Conservation (phyloP, 2,797 vertebrate genomes). For the Coregonus suidteri region DNA sequence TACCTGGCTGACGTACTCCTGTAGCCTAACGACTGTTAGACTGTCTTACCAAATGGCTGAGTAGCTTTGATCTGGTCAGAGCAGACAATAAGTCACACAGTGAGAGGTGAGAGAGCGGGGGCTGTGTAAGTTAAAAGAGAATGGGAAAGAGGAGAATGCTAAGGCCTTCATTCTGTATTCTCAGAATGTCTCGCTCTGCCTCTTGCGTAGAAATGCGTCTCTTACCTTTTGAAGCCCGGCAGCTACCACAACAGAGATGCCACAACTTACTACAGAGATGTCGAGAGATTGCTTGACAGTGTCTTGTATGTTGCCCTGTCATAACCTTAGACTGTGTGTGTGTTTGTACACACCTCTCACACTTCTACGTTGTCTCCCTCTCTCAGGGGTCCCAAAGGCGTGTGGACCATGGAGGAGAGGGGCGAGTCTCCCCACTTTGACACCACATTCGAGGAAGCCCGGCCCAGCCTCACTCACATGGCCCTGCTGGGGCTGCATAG, state of each 20-base stretch:
- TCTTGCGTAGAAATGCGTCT: not conserved
- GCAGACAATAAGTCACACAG: not conserved
- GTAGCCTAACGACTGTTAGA: not conserved
- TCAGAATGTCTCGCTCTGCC: not conserved
- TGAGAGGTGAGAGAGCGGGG: not conserved
- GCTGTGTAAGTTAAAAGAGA: not conserved
- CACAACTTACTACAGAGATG: not conserved
- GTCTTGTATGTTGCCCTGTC: not conserved
- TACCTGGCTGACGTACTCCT: not conserved
- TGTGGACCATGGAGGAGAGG: constrained; percentile 94
- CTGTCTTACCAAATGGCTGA: not conserved
- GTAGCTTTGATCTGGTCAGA: not conserved
- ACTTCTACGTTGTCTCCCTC: not conserved
- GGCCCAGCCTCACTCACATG: constrained; percentile 92
- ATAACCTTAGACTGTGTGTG: not conserved
- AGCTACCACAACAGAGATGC: not conserved
- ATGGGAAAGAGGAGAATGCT: not conserved
- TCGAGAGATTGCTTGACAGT: not conserved
- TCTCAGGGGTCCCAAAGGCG: constrained; percentile 91
- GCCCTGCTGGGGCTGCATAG: constrained; percentile 88
- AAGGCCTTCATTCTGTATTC: not conserved
- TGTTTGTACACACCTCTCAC: not conserved
- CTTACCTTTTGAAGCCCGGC: not conserved
- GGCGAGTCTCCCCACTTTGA: constrained; percentile 91
- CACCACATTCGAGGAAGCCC: constrained; percentile 91